phyloP scores from a whole-genome alignment of 2,797 vertebrate species.

The Pantherophis alleghaniensis region DNA sequence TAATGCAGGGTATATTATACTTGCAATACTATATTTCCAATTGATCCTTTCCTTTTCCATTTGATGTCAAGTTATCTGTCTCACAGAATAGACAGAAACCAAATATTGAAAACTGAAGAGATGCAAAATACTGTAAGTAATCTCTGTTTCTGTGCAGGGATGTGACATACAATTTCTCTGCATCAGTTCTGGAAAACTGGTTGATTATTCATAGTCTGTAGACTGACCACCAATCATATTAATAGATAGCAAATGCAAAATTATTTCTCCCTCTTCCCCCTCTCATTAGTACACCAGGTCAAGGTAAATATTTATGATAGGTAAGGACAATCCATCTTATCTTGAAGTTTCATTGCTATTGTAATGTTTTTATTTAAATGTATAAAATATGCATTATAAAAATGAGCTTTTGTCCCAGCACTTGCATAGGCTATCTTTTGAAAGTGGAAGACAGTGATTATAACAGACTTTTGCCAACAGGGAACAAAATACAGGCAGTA shows the following conservation, averaged over 20 bases:
- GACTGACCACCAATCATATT: neutral
- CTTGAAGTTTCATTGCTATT: neutral
- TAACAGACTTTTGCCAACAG: conserved; percentile 48
- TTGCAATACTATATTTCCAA: neutral
- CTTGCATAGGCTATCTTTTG: conserved; percentile 34
- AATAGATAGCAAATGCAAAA: neutral
- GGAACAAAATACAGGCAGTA: conserved; percentile 44
- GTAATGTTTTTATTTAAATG: neutral
- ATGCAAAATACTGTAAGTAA: neutral
- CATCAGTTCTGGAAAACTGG: neutral
- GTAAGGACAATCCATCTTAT: conserved; percentile 22
- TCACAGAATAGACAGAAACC: neutral
- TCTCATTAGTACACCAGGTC: neutral
- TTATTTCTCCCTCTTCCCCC: neutral
- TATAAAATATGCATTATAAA: conserved; percentile 9
- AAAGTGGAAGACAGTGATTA: conserved; percentile 25
- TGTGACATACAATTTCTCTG: neutral
- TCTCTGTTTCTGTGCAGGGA: neutral
- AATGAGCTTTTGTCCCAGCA: conserved; percentile 34
- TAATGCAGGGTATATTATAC: neutral
- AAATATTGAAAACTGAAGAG: neutral
- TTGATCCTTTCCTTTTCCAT: neutral
- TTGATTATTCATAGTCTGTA: neutral
- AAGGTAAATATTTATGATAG: neutral
- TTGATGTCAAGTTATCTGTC: neutral